Conservation (phyloP, 2,888 invertebrate genomes). For the Agrotis puta region DNA sequence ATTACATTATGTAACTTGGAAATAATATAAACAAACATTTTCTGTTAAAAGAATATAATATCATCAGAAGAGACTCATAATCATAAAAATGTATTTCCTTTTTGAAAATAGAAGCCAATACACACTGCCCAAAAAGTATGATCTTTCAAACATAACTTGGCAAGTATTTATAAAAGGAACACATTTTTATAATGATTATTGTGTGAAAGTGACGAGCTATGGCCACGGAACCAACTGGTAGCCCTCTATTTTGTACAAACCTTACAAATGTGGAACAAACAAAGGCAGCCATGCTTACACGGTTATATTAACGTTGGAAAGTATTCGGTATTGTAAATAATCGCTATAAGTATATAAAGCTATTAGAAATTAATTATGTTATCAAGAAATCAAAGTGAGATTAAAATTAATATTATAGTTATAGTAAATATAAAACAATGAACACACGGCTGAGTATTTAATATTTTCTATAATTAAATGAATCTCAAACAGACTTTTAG, state of each 20-base stretch:
- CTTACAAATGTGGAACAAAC: slow-evolving; percentile 50
- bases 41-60: not conserved
- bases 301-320: slow-evolving; percentile 70
- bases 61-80: slow-evolving; percentile 4
- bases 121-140: slow-evolving; percentile 15
- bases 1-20: slow-evolving; percentile 15
- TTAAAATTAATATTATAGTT: slow-evolving; percentile 86
- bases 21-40: slow-evolving; percentile 22
- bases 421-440: slow-evolving; percentile 73
- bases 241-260: slow-evolving; percentile 33
- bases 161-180: slow-evolving; percentile 14
- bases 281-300: slow-evolving; percentile 74
- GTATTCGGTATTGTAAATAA: slow-evolving; percentile 86
- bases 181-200: slow-evolving; percentile 16
- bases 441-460: slow-evolving; percentile 79
- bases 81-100: slow-evolving; percentile 16
- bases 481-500: slow-evolving; percentile 78
- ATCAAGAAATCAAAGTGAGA: slow-evolving; percentile 89
- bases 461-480: slow-evolving; percentile 76
- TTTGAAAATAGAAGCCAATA: slow-evolving; percentile 17
- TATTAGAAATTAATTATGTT: slow-evolving; percentile 86
- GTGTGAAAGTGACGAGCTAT: slow-evolving; percentile 11
- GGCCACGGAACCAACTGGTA: slow-evolving; percentile 29
- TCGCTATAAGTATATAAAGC: slow-evolving; percentile 85
- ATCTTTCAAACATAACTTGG: slow-evolving; percentile 14